These are phyloP conservation scores for Metallyticus violacea DNA, from an alignment of 2,888 invertebrate species.

Conservation along the genomic window DNA sequence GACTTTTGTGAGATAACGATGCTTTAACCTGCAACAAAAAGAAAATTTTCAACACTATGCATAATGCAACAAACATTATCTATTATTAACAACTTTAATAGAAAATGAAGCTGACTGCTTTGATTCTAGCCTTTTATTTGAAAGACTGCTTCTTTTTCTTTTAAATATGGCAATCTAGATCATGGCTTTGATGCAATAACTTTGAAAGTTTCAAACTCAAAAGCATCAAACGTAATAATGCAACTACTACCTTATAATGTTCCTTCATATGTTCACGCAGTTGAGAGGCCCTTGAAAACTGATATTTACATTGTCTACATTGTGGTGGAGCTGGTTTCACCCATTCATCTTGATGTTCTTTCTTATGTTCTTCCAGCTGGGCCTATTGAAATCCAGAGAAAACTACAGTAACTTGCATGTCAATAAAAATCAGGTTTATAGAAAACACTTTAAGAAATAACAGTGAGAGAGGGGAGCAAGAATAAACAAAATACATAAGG, in stretches of 20 bases:
- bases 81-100: too few relatives aligned
- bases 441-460: too few relatives aligned
- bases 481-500: too few relatives aligned
- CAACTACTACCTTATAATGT: conserved; percentile 58
- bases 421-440: too few relatives aligned
- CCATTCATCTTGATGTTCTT: conserved; percentile 43
- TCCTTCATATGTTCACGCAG: conserved; percentile 53
- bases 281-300: conserved; percentile 48
- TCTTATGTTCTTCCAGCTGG: conserved; percentile 44
- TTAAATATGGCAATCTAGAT: not conserved
- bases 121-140: too few relatives aligned
- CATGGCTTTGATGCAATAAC: not conserved
- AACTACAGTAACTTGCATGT: too few relatives aligned
- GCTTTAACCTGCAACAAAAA: conserved; percentile 34
- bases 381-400: conserved; percentile 36
- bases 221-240: too few relatives aligned
- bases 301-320: conserved; percentile 58
- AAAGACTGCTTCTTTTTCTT: too few relatives aligned
- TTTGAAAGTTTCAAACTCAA: too few relatives aligned
- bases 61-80: not conserved
- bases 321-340: conserved; percentile 44
- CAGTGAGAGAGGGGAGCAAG: too few relatives aligned
- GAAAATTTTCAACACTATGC: conserved; percentile 18
- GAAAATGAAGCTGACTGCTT: too few relatives aligned
- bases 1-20: conserved; percentile 33